Percentiles rank a stretch among this genome's conserved stretches.
Evolutionary conservation across 2,888 invertebrate species (phyloP).

Genomic region (Cordilura impudica): DNA sequence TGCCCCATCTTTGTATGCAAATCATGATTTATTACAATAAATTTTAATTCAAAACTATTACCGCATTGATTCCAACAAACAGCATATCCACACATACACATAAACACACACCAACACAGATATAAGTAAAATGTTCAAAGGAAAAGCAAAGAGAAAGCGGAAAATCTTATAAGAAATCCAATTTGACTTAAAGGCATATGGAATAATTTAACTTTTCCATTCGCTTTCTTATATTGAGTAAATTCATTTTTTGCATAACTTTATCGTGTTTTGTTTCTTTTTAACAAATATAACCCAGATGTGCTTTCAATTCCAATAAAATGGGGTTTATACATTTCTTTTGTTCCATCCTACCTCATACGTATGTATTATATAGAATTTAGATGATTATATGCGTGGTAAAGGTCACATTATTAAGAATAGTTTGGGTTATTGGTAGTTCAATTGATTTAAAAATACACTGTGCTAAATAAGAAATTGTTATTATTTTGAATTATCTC

Average conservation of each 20-base stretch:
- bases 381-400: too few species aligned
- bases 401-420: too few species aligned
- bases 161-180: conserved; percentile 50
- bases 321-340: conserved; percentile 19
- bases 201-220: conserved; percentile 53
- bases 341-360: too few species aligned
- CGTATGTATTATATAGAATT: too few species aligned
- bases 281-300: conserved; percentile 58
- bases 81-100: conserved; percentile 1
- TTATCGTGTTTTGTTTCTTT: conserved; percentile 10
- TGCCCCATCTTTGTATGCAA: conserved; percentile 53
- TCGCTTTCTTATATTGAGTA: conserved; percentile 13
- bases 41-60: conserved; percentile 61
- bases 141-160: not conserved
- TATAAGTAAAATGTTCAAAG: not conserved
- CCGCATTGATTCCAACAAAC: conserved; percentile 50
- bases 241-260: conserved; percentile 4
- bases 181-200: conserved; percentile 57
- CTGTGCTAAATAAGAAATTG: too few species aligned
- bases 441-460: too few species aligned
- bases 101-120: not conserved
- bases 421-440: too few species aligned
- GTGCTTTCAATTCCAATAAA: conserved; percentile 61
- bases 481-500: too few species aligned
- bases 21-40: conserved; percentile 62